Conservation (phyloP, 2,113 vertebrate species). For the Alexandromys fortis region DNA sequence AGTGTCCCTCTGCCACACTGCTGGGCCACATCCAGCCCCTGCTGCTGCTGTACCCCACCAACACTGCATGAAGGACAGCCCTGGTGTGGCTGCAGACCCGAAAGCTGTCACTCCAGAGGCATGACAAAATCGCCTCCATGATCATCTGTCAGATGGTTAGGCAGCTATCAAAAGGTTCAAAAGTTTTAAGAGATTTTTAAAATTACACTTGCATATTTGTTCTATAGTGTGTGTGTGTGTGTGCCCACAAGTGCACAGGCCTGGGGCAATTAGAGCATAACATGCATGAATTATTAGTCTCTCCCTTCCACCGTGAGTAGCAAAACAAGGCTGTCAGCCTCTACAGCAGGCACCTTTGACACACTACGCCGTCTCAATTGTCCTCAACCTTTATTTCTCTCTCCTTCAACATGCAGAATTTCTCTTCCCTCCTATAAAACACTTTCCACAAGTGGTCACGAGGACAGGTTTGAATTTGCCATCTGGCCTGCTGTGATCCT, state of each 20-base stretch:
- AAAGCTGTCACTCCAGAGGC: neutral
- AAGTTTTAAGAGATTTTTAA: neutral
- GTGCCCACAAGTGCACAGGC: neutral
- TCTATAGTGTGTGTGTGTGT: neutral
- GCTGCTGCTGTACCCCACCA: neutral
- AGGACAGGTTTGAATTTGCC: neutral
- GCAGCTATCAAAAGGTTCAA: neutral
- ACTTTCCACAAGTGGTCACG: neutral
- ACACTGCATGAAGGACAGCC: neutral
- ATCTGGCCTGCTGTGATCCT: neutral
- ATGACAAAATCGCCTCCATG: neutral
- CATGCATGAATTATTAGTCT: neutral
- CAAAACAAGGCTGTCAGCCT: neutral
- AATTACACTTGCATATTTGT: neutral
- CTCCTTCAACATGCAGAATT: neutral
- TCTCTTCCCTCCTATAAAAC: neutral
- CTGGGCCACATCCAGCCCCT: slow-evolving; percentile 55
- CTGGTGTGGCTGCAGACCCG: neutral
- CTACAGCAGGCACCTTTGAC: neutral
- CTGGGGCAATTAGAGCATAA: neutral
- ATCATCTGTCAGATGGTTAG: neutral
- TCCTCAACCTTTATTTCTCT: neutral
- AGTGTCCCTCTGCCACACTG: slow-evolving; percentile 62
- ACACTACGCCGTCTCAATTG: no score
- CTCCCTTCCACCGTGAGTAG: neutral